These are phyloP conservation scores for Molossus alvarezi DNA, from an alignment of 2,797 vertebrate genomes.

Conservation along the genomic window DNA sequence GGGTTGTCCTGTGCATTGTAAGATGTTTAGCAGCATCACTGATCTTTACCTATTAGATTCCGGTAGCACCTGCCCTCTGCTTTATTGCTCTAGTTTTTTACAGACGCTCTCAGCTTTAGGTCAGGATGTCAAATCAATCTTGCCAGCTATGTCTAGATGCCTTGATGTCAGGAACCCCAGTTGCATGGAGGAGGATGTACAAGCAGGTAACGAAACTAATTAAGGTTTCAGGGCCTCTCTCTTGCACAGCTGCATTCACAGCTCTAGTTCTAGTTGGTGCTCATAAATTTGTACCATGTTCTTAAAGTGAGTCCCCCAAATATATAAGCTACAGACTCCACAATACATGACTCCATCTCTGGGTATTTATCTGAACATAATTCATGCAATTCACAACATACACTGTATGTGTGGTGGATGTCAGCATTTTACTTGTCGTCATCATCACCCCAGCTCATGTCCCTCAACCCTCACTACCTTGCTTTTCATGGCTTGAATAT, in stretches of 20 bases:
- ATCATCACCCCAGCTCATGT: neutral
- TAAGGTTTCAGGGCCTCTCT: neutral
- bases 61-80: neutral
- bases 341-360: neutral
- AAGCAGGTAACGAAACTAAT: neutral
- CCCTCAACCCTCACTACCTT: neutral
- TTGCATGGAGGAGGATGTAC: neutral
- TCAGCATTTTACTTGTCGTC: neutral
- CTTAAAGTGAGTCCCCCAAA: constrained; percentile 3
- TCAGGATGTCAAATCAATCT: neutral
- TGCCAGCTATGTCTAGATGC: neutral
- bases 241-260: neutral
- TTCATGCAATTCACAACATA: neutral
- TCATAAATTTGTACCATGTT: neutral
- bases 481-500: neutral
- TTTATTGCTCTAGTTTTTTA: neutral
- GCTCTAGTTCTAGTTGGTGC: neutral
- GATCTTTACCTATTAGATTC: neutral
- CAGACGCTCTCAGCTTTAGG: neutral
- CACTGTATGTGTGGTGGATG: neutral
- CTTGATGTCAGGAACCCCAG: neutral
- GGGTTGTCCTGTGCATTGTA: neutral
- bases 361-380: neutral
- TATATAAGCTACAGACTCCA: neutral
- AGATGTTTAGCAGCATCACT: neutral